These are phyloP conservation scores for Unio delphinus DNA, from an alignment of 2,888 invertebrate genomes.

Conservation along the genomic window DNA sequence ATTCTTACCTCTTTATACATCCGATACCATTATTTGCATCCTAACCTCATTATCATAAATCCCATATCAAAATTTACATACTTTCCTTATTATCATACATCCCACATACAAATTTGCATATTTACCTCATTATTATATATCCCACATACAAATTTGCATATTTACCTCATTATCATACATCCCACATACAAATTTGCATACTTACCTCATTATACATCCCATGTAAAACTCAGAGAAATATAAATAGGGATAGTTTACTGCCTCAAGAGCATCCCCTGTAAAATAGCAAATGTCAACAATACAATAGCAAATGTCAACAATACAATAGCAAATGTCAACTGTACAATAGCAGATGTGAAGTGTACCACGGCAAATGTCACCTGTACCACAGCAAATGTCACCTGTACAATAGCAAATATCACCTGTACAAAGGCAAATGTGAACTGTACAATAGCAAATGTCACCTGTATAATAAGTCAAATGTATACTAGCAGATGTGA, in stretches of 20 bases:
- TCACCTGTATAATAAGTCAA: no score
- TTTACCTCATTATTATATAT: constrained; percentile 54
- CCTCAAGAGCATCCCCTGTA: constrained; percentile 54
- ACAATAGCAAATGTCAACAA: no score
- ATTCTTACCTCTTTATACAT: no score
- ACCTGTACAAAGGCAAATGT: background rate
- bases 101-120: no score
- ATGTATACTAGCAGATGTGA: no score
- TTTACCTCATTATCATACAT: constrained; percentile 55
- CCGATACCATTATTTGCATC: no score
- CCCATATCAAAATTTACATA: constrained; percentile 23
- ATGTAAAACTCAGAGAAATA: constrained; percentile 63
- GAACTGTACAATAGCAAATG: background rate
- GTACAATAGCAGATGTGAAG: background rate
- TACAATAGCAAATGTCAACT: no score
- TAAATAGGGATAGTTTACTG: constrained; percentile 54
- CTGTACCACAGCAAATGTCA: no score
- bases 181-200: constrained; percentile 23
- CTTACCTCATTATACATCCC: constrained; percentile 60
- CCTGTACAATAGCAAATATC: no score
- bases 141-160: constrained; percentile 23
- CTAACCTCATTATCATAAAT: constrained; percentile 54
- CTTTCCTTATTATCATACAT: constrained; percentile 41
- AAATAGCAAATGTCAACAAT: background rate
- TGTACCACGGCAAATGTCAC: background rate